Evolutionary conservation across 2,797 vertebrate species (phyloP), one percentile per base, ranked within the genome.

Genomic region (Sylvia borin): DNA sequence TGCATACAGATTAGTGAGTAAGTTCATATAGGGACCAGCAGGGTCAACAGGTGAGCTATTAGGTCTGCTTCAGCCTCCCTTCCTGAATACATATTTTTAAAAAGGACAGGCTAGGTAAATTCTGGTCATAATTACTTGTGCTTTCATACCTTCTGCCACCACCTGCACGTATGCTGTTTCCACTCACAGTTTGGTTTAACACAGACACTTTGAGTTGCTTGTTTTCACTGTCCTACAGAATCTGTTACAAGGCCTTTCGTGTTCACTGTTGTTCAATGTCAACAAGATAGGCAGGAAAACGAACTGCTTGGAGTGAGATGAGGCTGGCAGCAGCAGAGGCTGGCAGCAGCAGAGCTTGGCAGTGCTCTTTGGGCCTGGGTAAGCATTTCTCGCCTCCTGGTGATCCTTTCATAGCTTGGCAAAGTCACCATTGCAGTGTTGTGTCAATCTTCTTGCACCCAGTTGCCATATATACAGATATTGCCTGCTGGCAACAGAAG

Each of bases 1-100:
- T 47, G 72, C 3, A 2, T 20, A 24, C 0, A 0, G 4, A 0
- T 61, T 42, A 68, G 10, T 18, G 29, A 58, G 8, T 13, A 57
- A 58, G 3, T 25, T 74, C 22, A 26, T 14, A 36, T 11, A 64
- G 4, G 3, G 9, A 80, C 2, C 1, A 1, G 0, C 4, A 74
- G 40, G 7, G 18, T 81, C 10, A 36, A 9, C 2, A 42, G 15
- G 29, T 57, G 50, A 81, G 17, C 5, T 60, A 5, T 25, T 73
- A 74, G 9, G 27, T 54, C n/a, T 4, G 0, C 8, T 58, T 40
- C 17, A 55, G 7, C 5, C 20, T n/a, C n/a, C 18, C 50, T 76
- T 48, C 27, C 16, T 22, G 1, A 1, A 19, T 16, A 18, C 4
- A 8, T 65, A 40, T 38, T 79, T 31, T 0, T 1, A 6, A 36